A percentile compares a stretch with the other conserved stretches of the same genome.
Evolutionary conservation across 1,140 invertebrate genomes (phyloP).

Genomic region (Calycopis cecrops): DNA sequence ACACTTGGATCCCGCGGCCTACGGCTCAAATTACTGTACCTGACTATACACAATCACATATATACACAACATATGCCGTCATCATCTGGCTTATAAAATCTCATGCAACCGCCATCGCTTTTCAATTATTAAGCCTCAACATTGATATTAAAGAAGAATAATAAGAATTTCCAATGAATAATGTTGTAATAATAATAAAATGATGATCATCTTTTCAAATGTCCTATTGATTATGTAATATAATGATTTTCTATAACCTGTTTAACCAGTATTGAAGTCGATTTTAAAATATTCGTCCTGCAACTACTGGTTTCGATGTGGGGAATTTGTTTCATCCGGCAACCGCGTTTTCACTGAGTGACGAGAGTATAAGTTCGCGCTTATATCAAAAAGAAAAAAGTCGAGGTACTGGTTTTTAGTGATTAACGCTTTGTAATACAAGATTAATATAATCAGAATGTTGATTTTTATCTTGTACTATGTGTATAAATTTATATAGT

Average conservation of each 20-base stretch:
- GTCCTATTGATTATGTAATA: slow-evolving; percentile 1
- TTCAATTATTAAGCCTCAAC: too few relatives aligned
- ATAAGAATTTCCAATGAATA: too few relatives aligned
- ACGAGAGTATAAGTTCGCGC: neutral
- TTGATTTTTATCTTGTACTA: neutral
- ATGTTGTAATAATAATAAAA: too few relatives aligned
- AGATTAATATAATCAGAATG: neutral
- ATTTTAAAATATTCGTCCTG: neutral
- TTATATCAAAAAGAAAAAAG: slow-evolving; percentile 1
- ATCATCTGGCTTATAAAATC: too few relatives aligned
- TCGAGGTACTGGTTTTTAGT: neutral
- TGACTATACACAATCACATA: too few relatives aligned
- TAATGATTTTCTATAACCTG: neutral
- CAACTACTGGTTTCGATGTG: neutral
- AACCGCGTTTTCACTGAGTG: neutral
- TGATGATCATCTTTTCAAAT: neutral
- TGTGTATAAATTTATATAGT: neutral
- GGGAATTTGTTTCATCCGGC: neutral
- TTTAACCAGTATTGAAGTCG: neutral
- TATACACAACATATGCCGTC: too few relatives aligned
- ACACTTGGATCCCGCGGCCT: too few relatives aligned
- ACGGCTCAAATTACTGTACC: too few relatives aligned
- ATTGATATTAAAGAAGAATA: too few relatives aligned
- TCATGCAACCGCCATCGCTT: too few relatives aligned
- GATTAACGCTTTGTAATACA: neutral